Base-by-base conservation (phyloP, 2,113 vertebrate genomes). In the Elgaria multicarinata region DNA sequence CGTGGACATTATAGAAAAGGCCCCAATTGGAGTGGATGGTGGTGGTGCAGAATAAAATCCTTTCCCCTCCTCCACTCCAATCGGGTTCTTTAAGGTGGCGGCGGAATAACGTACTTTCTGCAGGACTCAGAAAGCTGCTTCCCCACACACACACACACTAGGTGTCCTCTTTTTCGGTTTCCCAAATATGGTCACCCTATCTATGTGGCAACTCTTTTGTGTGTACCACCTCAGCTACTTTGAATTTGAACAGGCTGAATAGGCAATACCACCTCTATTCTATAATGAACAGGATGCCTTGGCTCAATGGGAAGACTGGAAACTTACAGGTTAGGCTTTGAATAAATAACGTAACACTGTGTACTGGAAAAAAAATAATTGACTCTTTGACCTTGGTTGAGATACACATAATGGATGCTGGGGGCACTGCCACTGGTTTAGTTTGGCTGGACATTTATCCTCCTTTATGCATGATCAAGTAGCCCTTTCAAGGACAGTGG, bases 351-450 rank as follows among this genome's bases (percentile, higher is more conserved):
- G 75, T 81, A 86, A 89, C 26, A 44, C 58, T 78, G 33, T 50
- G 1, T 86, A 55, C 76, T 89, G 88, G 87, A 76, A 91, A 87
- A 67, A 87, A 67, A 87, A 36, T 10, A 76, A 33, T 22, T 86
- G 81, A 44, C 76, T 77, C 13, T 92, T 87, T 83, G 69, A 62
- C 42, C 88, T 86, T 53, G 90, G 22, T 12, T n/a, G 64, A 89
- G 89, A 46, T 64, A 69, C 89, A 82, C 8, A 66, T 28, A 83
- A 58, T 66, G 24, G 85, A 93, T 87, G 72, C 22, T 10, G 16
- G 53, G 67, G 22, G 16, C 86, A 85, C 77, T 80, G 26, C 46
- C 83, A 3, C 18, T 92, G 42, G 90, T 66, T 1, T 85, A 67
- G 31, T 83, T 2, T 18, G 3, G 2, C 89, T 77, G n/a, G 20